Evolutionary conservation across 23 tunicate genomes (phyloP), one percentile per base, ranked within the genome.

Genomic region (Halocynthia roretzi): DNA sequence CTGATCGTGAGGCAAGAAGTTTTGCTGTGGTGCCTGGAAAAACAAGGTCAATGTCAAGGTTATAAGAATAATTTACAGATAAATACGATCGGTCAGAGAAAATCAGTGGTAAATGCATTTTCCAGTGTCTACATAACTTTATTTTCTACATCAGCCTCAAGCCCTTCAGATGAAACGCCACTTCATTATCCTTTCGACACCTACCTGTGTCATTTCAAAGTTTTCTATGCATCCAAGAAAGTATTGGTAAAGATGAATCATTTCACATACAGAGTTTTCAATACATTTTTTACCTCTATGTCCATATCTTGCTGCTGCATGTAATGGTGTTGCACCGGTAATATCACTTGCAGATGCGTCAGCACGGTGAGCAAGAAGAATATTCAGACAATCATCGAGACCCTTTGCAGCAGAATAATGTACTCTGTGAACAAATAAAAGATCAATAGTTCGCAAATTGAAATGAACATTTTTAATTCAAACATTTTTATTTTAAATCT

Each of bases 391-490:
- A 62, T 92, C 98, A 75, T 92, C 98, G 8, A 92, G 62, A 6
- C 98, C 98, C 73, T 92, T 92, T 49, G 98, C 88, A 40, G 98
- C 98, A 52, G 98, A 91, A 79, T 92, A 92, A 73, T 92, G 98
- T 12, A 92, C 91, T 62, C 97, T 90, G 71, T 52, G 68, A 70
- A 77, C 10, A 40, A 77, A 7, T 12, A 15, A 8, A 53, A 53
- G 9, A n/a, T 15, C 10, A 40, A 49, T 40, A 8, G 22, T 14
- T 10, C 56, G n/a, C 56, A 31, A 56, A 56, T 12, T 10, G 62
- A 12, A 10, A 10, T 56, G 12, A 10, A 56, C 62, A 56, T 56
- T 56, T 56, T 10, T 56, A 10, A n/a, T n/a, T n/a, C n/a, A n/a
- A n/a, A n/a, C n/a, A n/a, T n/a, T n/a, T n/a, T 10, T 49, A 7